Conservation (phyloP, 1,140 invertebrate genomes). For the Drosophila littoralis region DNA sequence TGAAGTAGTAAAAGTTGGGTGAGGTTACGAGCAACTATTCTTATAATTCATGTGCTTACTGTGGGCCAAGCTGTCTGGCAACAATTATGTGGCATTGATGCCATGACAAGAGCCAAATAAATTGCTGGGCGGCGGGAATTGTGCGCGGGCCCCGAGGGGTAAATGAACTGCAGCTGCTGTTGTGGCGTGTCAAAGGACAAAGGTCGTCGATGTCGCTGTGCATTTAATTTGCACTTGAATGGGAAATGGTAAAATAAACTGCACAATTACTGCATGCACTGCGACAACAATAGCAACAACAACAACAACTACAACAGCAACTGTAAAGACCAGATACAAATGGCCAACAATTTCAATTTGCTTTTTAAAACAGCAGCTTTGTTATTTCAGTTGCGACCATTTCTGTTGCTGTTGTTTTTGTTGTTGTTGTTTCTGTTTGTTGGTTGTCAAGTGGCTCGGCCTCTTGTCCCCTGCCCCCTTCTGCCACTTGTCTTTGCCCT, state of each 20-base stretch:
- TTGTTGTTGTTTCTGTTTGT: slow-evolving; percentile 31
- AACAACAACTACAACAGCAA: slow-evolving; percentile 2
- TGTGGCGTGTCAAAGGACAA: slow-evolving; percentile 39
- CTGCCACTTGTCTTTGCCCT: slow-evolving; percentile 4
- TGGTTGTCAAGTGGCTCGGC: slow-evolving; percentile 34
- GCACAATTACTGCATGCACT: slow-evolving; percentile 49
- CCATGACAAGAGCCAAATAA: slow-evolving; percentile 20
- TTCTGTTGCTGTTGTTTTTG: slow-evolving; percentile 18
- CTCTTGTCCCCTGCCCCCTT: background rate
- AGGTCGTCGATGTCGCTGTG: slow-evolving; percentile 46
- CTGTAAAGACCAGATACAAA: slow-evolving; percentile 37
- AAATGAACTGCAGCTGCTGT: slow-evolving; percentile 37
- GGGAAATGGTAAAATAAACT: slow-evolving; percentile 59
- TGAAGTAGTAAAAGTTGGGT: background rate
- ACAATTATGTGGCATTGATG: slow-evolving; percentile 29
- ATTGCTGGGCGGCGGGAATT: background rate
- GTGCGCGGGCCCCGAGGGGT: slow-evolving; percentile 16
- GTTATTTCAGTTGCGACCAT: slow-evolving; percentile 57
- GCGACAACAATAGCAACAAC: slow-evolving; percentile 16
- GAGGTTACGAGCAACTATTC: too few relatives aligned
- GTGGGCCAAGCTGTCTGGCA: background rate
- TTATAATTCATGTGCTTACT: background rate
- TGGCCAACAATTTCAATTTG: slow-evolving; percentile 61
- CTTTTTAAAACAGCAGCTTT: slow-evolving; percentile 32
- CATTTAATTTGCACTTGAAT: slow-evolving; percentile 66